Conservation (phyloP, 2,113 vertebrate genomes). For the Noturus placidus region DNA sequence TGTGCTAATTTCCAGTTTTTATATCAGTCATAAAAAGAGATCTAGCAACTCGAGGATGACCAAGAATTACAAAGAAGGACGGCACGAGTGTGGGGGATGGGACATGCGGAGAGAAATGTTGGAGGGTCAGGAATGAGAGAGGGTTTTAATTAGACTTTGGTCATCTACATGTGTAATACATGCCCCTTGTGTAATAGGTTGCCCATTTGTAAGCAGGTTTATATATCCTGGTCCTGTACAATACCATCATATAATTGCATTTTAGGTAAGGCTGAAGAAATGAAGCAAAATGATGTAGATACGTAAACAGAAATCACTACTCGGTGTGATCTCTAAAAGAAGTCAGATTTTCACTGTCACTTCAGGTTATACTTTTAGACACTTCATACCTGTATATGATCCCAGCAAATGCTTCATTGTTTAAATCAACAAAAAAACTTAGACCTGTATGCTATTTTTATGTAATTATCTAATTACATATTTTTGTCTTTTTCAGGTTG, state of each 20-base stretch:
- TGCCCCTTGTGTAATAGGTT: neutral
- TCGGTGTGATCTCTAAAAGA: neutral
- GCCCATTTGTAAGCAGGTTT: neutral
- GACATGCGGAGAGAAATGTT: neutral
- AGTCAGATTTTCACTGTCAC: neutral
- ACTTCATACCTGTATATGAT: neutral
- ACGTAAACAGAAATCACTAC: neutral
- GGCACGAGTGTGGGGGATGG: neutral
- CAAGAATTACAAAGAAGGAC: neutral
- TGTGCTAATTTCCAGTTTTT: neutral
- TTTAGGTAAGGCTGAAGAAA: neutral
- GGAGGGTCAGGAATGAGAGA: neutral
- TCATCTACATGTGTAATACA: neutral
- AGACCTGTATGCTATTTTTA: too few species aligned
- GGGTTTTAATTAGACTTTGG: neutral
- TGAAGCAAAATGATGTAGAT: neutral
- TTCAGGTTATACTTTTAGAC: neutral
- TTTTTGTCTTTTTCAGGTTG: slow-evolving; percentile 74
- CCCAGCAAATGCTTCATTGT: neutral
- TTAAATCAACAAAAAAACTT: neutral
- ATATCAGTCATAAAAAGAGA: neutral
- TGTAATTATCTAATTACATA: neutral
- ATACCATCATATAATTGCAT: neutral
- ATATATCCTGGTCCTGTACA: neutral
- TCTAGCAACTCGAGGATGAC: neutral